Evolutionary conservation across 2,113 vertebrate genomes (phyloP).

Genomic region (Eretmochelys imbricata): DNA sequence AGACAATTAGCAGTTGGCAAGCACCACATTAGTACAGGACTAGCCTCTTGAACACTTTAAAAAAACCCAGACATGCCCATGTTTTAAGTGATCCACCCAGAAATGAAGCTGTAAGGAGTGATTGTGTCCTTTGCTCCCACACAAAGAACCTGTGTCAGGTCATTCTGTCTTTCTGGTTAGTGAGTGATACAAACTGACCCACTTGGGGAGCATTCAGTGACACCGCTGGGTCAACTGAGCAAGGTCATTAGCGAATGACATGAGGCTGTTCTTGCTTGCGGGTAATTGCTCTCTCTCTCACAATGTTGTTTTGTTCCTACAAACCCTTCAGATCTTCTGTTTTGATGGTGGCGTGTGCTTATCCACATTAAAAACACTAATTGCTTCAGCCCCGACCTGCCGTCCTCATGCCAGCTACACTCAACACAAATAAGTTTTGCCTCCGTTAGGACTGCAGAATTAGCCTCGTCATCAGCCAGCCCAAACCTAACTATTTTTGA

Average conservation of each 20-base stretch:
- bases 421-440: background rate
- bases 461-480: background rate
- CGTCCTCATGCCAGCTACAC: background rate
- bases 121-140: background rate
- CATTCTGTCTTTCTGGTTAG: background rate
- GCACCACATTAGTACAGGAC: background rate
- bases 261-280: background rate
- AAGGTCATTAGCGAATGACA: background rate
- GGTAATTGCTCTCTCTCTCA: background rate
- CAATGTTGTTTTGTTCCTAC: background rate
- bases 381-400: background rate
- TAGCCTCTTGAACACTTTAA: background rate
- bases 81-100: background rate
- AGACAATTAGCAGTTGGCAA: background rate
- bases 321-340: background rate
- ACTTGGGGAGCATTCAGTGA: background rate
- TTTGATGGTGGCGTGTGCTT: background rate
- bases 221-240: background rate
- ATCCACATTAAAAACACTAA: background rate
- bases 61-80: background rate
- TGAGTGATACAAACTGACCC: background rate
- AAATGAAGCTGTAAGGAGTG: background rate
- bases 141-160: background rate
- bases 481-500: background rate
- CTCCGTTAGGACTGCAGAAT: background rate